Evolutionary conservation across 1,140 invertebrate species (phyloP).

Genomic region (Acromyrmex echinatior): DNA sequence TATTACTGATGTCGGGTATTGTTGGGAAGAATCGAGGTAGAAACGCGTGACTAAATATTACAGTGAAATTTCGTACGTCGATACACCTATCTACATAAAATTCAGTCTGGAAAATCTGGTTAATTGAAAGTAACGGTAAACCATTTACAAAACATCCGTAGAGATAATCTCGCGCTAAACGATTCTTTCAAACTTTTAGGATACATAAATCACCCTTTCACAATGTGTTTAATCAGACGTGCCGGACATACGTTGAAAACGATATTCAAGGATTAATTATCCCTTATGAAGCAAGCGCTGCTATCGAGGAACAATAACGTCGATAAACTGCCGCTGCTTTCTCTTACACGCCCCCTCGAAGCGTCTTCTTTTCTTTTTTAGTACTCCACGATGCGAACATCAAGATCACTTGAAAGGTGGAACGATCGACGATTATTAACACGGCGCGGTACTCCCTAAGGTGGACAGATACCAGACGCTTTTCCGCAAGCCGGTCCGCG

Average conservation of each 20-base stretch:
- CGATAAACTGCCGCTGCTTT: constrained; percentile 28
- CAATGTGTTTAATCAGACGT: constrained; percentile 9
- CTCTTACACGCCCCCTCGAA: background rate
- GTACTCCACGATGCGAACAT: background rate
- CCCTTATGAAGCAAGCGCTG: background rate
- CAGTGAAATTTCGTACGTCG: background rate
- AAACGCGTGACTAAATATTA: background rate
- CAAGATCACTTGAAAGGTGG: constrained; percentile 31
- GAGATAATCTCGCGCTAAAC: background rate
- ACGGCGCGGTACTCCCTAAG: constrained; percentile 36
- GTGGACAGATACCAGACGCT: constrained; percentile 65
- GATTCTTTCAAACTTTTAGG: background rate
- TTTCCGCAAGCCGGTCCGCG: no score
- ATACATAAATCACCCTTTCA: constrained; percentile 30
- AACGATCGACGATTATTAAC: constrained; percentile 56
- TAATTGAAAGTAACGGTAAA: background rate
- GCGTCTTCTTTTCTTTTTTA: background rate
- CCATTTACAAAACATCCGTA: background rate
- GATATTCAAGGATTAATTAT: constrained; percentile 35
- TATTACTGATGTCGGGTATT: background rate
- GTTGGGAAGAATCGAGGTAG: background rate
- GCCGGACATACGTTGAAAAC: background rate
- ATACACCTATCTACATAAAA: background rate
- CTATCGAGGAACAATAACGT: constrained; percentile 42
- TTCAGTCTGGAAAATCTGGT: background rate